A percentile compares a stretch with the other conserved stretches of the same genome.
Conservation (phyloP, 2,113 vertebrate genomes). For the Delphinapterus leucas region DNA sequence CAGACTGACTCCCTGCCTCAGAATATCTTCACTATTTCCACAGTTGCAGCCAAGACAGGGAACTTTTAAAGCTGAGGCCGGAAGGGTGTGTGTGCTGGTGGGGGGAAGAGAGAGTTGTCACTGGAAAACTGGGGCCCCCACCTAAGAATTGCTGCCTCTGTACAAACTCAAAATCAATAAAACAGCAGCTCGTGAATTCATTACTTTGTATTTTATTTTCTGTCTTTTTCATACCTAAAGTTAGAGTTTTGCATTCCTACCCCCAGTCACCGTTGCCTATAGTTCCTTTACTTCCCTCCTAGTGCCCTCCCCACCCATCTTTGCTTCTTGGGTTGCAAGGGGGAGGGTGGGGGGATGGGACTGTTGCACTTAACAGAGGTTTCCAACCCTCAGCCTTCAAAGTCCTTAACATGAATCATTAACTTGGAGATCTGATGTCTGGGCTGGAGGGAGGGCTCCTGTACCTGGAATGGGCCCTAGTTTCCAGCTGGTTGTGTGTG, state of each 20-base stretch:
- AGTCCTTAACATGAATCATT: conserved; percentile 67
- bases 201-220: conserved; percentile 50
- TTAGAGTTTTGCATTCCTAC: neutral
- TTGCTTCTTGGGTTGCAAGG: neutral
- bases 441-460: neutral
- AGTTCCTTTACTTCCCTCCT: neutral
- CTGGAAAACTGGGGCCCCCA: conserved; percentile 32
- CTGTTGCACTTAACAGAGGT: neutral
- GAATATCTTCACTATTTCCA: conserved; percentile 52
- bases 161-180: conserved; percentile 65
- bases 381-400: conserved; percentile 39
- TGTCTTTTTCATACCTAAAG: neutral
- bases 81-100: conserved; percentile 37
- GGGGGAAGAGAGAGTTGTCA: neutral
- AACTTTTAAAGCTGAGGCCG: conserved; percentile 19
- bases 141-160: conserved; percentile 51
- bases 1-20: neutral
- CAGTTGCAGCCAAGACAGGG: conserved; percentile 31
- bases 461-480: neutral
- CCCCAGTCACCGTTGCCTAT: neutral
- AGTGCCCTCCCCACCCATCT: neutral
- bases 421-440: conserved; percentile 69
- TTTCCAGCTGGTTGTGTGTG: neutral
- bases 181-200: conserved; percentile 40
- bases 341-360: neutral